Percentiles rank a stretch among this genome's conserved stretches.
Conservation (phyloP, 2,888 invertebrate species). For the Dysmachus trigonus region DNA sequence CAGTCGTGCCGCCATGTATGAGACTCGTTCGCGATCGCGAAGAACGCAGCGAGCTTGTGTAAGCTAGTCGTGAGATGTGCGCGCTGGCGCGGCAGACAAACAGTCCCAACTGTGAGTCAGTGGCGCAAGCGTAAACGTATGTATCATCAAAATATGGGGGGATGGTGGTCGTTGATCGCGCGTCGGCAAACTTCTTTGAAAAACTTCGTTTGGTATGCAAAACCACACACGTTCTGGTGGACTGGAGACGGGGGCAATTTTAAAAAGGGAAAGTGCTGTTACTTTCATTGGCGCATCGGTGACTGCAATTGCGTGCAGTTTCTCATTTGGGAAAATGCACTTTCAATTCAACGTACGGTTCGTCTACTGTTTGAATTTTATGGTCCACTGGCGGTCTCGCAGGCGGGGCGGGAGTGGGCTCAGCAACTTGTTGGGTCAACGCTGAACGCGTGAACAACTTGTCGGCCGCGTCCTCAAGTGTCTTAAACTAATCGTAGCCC, state of each 20-base stretch:
- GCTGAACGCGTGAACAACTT: background rate
- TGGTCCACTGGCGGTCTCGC: background rate
- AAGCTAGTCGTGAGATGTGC: background rate
- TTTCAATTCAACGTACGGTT: background rate
- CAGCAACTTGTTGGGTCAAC: background rate
- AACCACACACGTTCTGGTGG: background rate
- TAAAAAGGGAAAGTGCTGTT: background rate
- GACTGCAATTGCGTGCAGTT: background rate
- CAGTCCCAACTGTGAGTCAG: background rate
- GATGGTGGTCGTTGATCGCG: background rate
- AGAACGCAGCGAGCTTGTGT: background rate
- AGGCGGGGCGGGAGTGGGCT: background rate
- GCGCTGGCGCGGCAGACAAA: background rate
- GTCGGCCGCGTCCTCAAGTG: background rate
- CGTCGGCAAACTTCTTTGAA: background rate
- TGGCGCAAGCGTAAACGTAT: background rate
- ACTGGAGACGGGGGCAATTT: background rate
- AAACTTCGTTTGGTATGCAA: background rate
- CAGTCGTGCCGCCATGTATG: background rate
- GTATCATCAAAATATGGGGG: background rate
- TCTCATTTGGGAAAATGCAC: background rate
- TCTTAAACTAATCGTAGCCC: background rate
- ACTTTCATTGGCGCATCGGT: background rate
- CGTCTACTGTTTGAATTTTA: background rate
- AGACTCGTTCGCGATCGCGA: background rate